Base-by-base conservation (phyloP, 2,888 invertebrate genomes). In the Drosophila barbarae region DNA sequence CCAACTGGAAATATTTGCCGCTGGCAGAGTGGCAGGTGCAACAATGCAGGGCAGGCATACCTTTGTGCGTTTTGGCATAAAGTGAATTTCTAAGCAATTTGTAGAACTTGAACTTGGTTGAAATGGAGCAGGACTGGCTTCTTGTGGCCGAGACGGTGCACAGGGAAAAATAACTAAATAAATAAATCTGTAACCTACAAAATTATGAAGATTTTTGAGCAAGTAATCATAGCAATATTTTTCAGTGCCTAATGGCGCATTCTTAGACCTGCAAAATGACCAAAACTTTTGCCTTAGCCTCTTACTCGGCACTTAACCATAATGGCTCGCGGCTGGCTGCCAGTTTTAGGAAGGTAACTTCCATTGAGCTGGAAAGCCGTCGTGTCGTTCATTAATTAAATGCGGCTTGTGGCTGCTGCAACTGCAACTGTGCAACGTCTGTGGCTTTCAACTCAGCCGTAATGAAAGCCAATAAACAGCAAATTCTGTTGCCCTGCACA, bases 21-120 rank as follows among this genome's bases (percentile, higher is more conserved):
- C 42, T 6, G 39, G 49, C 49, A n/a, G 26, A 58, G 35, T n/a
- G n/a, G 58, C 41, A 58, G 42, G 63, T 63, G 60, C 50, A 63
- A 60, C 59, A 65, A 36, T 58, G 59, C 28, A 23, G 59, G 21
- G 9, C 55, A 56, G 49, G 55, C 54, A 73, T 72, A 57, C 63
- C 64, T 63, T 55, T 12, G 32, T 50, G 68, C 57, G 53, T 50
- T 51, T 38, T 55, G 64, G 60, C 47, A 52, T 54, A 69, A 73
- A 75, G 60, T 67, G 71, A 81, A 81, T 78, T 73, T 74, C 68
- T 60, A 54, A 76, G 76, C 69, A 72, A 74, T 69, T 78, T 65
- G 57, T 15, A 7, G 52, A 53, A 65, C 58, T 65, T 69, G 64
- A 58, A 12, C 38, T 44, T 34, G 35, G 32, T 7, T 9, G 34